Evolutionary conservation across 1,140 invertebrate species (phyloP), one percentile per base, ranked within the genome.

Genomic region (Oreohelix idahoensis): DNA sequence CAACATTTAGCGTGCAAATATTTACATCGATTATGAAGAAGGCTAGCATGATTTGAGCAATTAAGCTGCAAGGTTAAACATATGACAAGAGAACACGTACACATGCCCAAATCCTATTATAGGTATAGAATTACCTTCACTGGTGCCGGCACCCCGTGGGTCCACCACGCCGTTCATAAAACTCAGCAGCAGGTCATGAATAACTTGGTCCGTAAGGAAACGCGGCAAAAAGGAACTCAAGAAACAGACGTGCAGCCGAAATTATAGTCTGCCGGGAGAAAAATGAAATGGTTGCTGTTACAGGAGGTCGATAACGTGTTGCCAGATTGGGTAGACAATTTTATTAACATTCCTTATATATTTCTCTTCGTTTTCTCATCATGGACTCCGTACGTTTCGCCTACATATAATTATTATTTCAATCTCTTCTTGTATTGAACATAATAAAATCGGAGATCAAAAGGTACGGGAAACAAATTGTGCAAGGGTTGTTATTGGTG

Each of bases 21-120:
- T 58, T 58, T 58, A n/a, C n/a, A n/a, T n/a, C n/a, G n/a, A n/a
- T n/a, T n/a, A n/a, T n/a, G n/a, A n/a, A n/a, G n/a, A n/a, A n/a
- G n/a, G n/a, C n/a, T n/a, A n/a, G 26, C 51, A 58, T 58, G 51
- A 58, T 58, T 58, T 58, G 51, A 58, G 51, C 51, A 58, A 58
- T 58, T 58, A 58, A 58, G 20, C 51, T 20, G 2, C 4, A 58
- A 26, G 51, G 51, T 58, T 58, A 58, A 10, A 23, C 4, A 20
- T 26, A 58, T 58, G 23, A 17, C 23, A 23, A 26, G 51, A 58
- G 23, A 5, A 26, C 10, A 58, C 17, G 23, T 23, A 58, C 51
- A 58, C 51, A 2, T 23, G 23, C 26, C 51, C 17, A 58, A 58
- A 15, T 23, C 51, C 10, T 15, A 58, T 58, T 58, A 58, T 58